Evolutionary conservation across 2,888 invertebrate species (phyloP).

Genomic region (Nymphalis c-album): DNA sequence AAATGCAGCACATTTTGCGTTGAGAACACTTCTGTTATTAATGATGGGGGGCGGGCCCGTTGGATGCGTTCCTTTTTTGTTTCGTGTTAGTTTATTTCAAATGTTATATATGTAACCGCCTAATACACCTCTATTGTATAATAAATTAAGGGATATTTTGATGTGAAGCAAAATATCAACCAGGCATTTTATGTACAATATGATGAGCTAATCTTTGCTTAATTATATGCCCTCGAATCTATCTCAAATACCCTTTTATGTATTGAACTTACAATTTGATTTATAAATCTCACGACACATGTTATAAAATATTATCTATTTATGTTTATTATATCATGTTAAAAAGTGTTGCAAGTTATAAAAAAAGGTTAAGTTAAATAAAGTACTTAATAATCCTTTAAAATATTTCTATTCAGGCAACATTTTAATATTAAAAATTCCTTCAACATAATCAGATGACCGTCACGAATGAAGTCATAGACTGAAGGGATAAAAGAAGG

Average conservation of each 20-base stretch:
- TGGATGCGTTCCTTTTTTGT: slow-evolving; percentile 44
- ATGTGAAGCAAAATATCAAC: too few relatives aligned
- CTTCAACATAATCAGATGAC: slow-evolving; percentile 60
- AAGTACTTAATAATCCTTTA: slow-evolving; percentile 36
- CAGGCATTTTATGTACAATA: too few relatives aligned
- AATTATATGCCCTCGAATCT: too few relatives aligned
- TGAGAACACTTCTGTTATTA: slow-evolving; percentile 54
- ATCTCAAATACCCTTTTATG: too few relatives aligned
- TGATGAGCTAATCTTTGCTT: too few relatives aligned
- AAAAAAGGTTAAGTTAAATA: slow-evolving; percentile 10
- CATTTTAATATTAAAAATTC: slow-evolving; percentile 37
- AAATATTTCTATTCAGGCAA: slow-evolving; percentile 37
- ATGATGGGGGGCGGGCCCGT: slow-evolving; percentile 55
- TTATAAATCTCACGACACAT: too few relatives aligned
- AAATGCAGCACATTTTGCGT: slow-evolving; percentile 70
- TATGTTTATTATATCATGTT: too few relatives aligned
- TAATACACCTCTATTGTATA: too few relatives aligned
- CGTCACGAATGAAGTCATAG: slow-evolving; percentile 61
- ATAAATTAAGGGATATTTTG: too few relatives aligned
- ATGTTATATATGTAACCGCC: too few relatives aligned
- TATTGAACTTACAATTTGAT: too few relatives aligned
- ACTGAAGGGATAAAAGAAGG: slow-evolving; percentile 36
- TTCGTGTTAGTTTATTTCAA: slow-evolving; percentile 2
- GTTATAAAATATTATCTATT: too few relatives aligned
- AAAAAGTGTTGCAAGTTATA: not conserved